phyloP scores from a whole-genome alignment of 2,113 vertebrate species.

The Toxostoma redivivum region DNA sequence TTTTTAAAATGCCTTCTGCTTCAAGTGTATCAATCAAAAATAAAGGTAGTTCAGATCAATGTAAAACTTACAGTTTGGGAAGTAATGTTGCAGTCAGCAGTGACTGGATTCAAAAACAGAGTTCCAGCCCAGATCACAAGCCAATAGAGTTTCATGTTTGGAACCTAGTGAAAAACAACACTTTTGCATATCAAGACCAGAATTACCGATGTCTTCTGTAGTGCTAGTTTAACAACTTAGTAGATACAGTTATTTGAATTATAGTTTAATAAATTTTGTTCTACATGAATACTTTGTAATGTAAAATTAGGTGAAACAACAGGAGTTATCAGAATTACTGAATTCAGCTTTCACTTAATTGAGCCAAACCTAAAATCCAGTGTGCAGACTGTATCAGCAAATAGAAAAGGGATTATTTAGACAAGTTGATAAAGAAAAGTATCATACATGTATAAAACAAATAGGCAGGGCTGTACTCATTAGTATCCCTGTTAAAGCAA shows the following conservation, averaged over 20 bases:
- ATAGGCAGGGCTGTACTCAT: background rate
- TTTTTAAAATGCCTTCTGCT: background rate
- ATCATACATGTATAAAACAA: background rate
- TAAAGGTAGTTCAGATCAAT: background rate
- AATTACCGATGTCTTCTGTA: background rate
- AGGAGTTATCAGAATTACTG: background rate
- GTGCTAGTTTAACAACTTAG: background rate
- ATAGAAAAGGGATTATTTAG: background rate
- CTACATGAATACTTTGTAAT: background rate
- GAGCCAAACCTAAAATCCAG: background rate
- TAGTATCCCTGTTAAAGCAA: background rate
- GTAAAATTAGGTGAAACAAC: background rate
- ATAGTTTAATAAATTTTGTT: background rate
- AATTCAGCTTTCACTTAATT: background rate
- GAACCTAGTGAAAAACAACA: constrained; percentile 43
- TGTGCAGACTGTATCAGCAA: background rate
- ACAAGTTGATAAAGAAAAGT: background rate
- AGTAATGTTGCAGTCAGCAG: constrained; percentile 5
- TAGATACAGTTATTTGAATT: background rate
- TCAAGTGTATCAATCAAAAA: background rate
- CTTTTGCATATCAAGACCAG: background rate
- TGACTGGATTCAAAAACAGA: constrained; percentile 11
- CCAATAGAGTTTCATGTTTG: constrained; percentile 58
- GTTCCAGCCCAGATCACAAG: constrained; percentile 36
- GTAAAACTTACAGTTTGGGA: constrained; percentile 69